Conservation (phyloP, 2,113 vertebrate genomes). For the Tychaedon coryphoeus region DNA sequence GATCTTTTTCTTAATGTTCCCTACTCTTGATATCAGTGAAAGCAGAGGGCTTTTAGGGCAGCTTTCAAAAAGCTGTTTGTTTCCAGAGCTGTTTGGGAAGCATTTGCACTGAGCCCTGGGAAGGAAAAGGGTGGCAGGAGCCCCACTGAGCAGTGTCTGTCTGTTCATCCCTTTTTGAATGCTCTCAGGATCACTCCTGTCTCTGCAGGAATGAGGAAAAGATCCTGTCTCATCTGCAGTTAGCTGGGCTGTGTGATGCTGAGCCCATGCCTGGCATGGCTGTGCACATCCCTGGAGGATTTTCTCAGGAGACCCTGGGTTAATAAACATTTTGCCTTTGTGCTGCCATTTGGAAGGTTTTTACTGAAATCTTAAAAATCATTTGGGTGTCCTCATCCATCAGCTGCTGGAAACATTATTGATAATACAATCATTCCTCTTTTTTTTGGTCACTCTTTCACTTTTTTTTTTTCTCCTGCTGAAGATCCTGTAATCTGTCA, state of each 20-base stretch:
- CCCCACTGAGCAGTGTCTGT: accelerated
- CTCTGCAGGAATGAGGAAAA: neutral
- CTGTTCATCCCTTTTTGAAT: neutral
- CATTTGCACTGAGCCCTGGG: neutral
- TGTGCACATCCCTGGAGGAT: neutral
- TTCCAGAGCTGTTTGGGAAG: neutral
- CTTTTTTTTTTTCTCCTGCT: neutral
- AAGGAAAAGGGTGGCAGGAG: neutral
- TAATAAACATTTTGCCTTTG: neutral
- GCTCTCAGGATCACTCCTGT: neutral
- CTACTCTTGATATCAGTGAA: neutral
- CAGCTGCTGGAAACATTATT: conserved; percentile 26
- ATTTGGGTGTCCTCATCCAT: conserved; percentile 23
- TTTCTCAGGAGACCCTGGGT: neutral
- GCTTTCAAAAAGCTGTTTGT: neutral
- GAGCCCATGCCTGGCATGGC: neutral
- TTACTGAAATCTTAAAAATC: neutral
- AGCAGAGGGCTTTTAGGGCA: neutral
- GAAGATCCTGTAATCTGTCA: conserved; percentile 25
- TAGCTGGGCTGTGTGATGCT: neutral
- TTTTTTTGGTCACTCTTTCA: neutral
- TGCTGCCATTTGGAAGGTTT: neutral
- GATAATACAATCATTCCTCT: conserved; percentile 37
- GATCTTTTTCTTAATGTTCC: neutral
- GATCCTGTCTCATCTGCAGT: neutral